Conservation (phyloP, 2,888 invertebrate species). For the Tetramorium bicarinatum region DNA sequence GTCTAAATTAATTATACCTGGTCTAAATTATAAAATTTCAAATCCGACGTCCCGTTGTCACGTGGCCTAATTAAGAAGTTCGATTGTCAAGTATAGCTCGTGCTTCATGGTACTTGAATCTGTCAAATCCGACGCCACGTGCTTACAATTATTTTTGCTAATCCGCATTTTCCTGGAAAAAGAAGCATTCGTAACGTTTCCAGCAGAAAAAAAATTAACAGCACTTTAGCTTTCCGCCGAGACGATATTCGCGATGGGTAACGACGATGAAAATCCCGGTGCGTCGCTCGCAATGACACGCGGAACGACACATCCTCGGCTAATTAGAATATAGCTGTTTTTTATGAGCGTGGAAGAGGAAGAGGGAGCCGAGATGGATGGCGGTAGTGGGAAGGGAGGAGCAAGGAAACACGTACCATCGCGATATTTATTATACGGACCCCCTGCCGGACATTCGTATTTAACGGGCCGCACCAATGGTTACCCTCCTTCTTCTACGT, state of each 20-base stretch:
- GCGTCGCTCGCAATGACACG: slow-evolving; percentile 44
- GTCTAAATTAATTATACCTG: neutral
- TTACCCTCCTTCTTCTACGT: slow-evolving; percentile 47
- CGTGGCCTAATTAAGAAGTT: neutral
- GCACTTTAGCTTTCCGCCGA: neutral
- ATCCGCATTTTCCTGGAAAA: neutral
- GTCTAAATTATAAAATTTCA: slow-evolving; percentile 4
- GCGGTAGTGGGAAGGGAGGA: slow-evolving; percentile 68
- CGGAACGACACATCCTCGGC: slow-evolving; percentile 79
- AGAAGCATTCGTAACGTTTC: neutral
- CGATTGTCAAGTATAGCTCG: neutral
- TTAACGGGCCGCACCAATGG: slow-evolving; percentile 77
- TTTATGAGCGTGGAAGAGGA: slow-evolving; percentile 87
- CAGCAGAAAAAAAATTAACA: neutral
- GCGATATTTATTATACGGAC: slow-evolving; percentile 85
- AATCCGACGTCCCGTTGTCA: neutral
- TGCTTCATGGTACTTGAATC: neutral
- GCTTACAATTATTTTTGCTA: neutral
- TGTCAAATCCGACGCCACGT: slow-evolving; percentile 20
- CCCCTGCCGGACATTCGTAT: slow-evolving; percentile 86
- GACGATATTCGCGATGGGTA: neutral
- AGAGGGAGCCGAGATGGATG: slow-evolving; percentile 83
- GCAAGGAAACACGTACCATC: slow-evolving; percentile 77
- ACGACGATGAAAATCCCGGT: slow-evolving; percentile 8
- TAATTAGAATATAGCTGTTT: slow-evolving; percentile 86